phyloP scores from a whole-genome alignment of 2,113 vertebrate species.

The Apteryx owenii region DNA sequence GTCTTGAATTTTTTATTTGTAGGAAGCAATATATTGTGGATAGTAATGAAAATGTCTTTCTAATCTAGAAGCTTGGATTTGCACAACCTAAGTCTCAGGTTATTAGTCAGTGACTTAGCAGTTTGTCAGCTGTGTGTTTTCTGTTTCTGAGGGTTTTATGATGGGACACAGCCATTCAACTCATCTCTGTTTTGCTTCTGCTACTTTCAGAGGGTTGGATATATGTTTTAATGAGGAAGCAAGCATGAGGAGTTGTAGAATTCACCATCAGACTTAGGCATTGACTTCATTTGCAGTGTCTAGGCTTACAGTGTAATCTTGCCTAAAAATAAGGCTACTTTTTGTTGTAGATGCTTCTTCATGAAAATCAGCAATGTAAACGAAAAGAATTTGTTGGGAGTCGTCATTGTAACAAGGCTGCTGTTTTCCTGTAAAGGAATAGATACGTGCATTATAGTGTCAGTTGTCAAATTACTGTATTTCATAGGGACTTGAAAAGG shows the following conservation, averaged over 20 bases:
- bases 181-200: background rate
- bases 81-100: background rate
- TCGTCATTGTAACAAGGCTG: background rate
- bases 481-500: background rate
- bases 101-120: background rate
- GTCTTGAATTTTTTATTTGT: background rate
- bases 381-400: background rate
- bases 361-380: background rate
- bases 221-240: background rate
- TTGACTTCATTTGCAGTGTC: background rate
- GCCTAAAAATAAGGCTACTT: background rate
- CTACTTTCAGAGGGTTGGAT: background rate
- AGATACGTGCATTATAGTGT: accelerated
- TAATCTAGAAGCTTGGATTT: background rate
- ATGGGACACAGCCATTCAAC: background rate
- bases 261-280: background rate
- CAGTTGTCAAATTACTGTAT: background rate
- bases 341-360: background rate
- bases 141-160: background rate
- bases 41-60: background rate
- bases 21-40: background rate
- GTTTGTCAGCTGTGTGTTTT: background rate
- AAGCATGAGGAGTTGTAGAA: background rate
- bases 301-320: background rate
- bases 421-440: background rate